Conservation (phyloP, 2,113 vertebrate species). For the Urocynchramus pylzowi region DNA sequence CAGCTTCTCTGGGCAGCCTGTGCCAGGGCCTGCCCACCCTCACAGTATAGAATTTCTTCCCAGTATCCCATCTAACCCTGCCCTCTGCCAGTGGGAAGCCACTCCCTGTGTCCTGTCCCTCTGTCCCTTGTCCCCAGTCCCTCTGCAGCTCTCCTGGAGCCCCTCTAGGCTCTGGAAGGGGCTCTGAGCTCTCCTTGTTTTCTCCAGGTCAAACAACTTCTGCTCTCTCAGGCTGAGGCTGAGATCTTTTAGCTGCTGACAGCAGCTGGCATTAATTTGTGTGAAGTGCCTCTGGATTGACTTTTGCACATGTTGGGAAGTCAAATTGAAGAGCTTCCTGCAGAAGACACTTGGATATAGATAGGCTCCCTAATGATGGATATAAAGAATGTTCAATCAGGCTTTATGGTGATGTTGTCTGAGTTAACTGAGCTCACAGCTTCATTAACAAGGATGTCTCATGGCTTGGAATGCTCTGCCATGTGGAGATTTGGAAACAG, state of each 20-base stretch:
- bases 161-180: neutral
- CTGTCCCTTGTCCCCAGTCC: neutral
- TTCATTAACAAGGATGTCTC: neutral
- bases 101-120: neutral
- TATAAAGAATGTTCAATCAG: neutral
- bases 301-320: neutral
- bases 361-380: neutral
- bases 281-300: neutral
- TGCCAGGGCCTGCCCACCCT: neutral
- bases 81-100: neutral
- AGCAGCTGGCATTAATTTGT: neutral
- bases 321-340: neutral
- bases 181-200: neutral
- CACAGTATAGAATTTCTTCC: neutral
- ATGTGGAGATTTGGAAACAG: neutral
- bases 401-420: neutral
- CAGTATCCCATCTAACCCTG: fast-evolving
- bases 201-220: neutral
- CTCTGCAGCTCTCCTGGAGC: neutral
- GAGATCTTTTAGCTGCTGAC: neutral
- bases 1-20: neutral
- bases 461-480: neutral
- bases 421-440: neutral
- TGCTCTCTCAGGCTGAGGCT: neutral
- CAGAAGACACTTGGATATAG: neutral